These are phyloP conservation scores for Scolopax rusticola DNA, from an alignment of 2,797 vertebrate genomes.

Conservation along the genomic window DNA sequence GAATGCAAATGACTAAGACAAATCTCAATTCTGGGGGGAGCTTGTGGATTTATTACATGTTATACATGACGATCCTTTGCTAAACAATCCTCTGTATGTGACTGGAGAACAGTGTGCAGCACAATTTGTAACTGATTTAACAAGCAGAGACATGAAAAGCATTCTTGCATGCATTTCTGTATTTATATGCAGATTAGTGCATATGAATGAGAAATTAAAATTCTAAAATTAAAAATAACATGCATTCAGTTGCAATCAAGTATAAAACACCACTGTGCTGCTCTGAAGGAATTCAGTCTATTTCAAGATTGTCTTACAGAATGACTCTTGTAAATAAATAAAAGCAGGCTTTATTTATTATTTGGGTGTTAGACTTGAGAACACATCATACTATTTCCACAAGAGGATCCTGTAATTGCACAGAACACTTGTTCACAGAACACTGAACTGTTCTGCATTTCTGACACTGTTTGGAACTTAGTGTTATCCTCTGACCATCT, in stretches of 20 bases:
- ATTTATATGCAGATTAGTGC: not conserved
- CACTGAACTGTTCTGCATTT: not conserved
- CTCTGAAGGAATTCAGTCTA: not conserved
- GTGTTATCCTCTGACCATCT: not conserved
- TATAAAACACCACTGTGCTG: not conserved
- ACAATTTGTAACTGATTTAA: not conserved
- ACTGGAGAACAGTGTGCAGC: not conserved
- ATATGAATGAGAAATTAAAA: not conserved
- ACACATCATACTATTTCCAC: not conserved
- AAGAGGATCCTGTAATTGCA: not conserved
- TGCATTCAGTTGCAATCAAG: not conserved
- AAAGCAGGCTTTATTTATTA: not conserved
- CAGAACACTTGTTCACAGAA: not conserved
- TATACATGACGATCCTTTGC: not conserved
- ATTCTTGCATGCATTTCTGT: not conserved
- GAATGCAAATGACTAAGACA: not conserved
- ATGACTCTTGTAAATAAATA: not conserved
- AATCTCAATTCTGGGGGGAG: not conserved
- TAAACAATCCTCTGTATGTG: not conserved
- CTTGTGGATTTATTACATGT: not conserved
- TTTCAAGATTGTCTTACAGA: not conserved
- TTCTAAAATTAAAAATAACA: not conserved
- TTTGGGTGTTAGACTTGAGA: not conserved
- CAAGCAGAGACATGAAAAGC: not conserved
- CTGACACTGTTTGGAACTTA: not conserved